A percentile compares a stretch with the other conserved stretches of the same genome.
phyloP scores from a whole-genome alignment of 2,888 invertebrate species.

The Embidobia sp. region DNA sequence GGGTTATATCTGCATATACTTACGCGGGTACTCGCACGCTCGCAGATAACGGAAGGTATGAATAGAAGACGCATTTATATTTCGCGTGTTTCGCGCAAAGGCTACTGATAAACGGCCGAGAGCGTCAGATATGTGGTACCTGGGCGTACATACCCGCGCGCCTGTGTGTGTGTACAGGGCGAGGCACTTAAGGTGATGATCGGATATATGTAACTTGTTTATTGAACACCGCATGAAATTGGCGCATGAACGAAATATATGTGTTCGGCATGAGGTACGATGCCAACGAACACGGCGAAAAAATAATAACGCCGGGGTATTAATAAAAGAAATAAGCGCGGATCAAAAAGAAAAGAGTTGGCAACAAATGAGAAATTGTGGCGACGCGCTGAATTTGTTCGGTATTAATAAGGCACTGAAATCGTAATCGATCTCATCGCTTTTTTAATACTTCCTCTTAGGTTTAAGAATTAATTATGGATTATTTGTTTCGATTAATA shows the following conservation, averaged over 20 bases:
- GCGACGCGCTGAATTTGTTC: constrained; percentile 53
- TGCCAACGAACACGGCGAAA: constrained; percentile 38
- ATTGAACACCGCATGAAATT: constrained; percentile 64
- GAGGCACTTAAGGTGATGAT: constrained; percentile 66
- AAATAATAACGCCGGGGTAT: constrained; percentile 32
- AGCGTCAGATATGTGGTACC: constrained; percentile 59
- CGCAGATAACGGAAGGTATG: constrained; percentile 72
- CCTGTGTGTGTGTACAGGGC: constrained; percentile 48
- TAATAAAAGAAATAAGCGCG: constrained; percentile 38
- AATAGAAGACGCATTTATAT: constrained; percentile 76
- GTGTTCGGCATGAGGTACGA: constrained; percentile 63
- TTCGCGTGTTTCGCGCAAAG: constrained; percentile 70
- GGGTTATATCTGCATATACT: constrained; percentile 62
- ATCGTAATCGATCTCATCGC: constrained; percentile 35
- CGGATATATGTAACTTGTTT: constrained; percentile 66
- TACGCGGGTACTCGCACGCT: constrained; percentile 58
- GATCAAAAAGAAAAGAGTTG: constrained; percentile 10
- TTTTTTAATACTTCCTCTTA: constrained; percentile 20
- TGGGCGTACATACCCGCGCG: constrained; percentile 16
- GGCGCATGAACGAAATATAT: constrained; percentile 65
- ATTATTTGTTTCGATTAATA: constrained; percentile 9
- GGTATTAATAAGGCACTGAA: constrained; percentile 47
- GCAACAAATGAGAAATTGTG: constrained; percentile 57
- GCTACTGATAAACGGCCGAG: constrained; percentile 69
- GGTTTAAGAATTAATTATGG: constrained; percentile 10